Base-by-base conservation (phyloP, 1,140 invertebrate species). In the Pseudomyrmex gracilis region DNA sequence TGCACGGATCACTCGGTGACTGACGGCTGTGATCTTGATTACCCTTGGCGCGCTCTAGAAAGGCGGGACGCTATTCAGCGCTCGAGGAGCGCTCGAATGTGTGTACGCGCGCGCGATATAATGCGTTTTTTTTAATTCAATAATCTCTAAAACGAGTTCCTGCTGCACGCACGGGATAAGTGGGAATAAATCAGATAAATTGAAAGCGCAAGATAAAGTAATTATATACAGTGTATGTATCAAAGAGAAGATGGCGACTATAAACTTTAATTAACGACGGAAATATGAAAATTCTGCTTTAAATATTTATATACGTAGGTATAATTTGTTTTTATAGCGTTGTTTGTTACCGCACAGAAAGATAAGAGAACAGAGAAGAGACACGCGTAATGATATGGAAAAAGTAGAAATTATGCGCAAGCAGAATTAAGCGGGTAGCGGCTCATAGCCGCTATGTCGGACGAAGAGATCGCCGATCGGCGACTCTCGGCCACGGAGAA, bases 21-120 rank as follows among this genome's bases (percentile, higher is more conserved):
- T 58, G 66, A 49, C 66, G 20, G 66, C 12, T 77, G 34, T 34
- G 66, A 80, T 80, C 76, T 80, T 70, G 76, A 78, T 80, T 71
- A 34, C 49, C 22, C 34, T 22, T 13, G 34, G 5, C 34, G 34
- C 34, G 64, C 51, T 45, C 22, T 70, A 70, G 53, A 49, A 71
- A 80, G 51, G 20, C n/a, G 4, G 15, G 34, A 8, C 61, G 15
- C 58, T 9, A 64, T 76, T 64, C 43, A 49, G 53, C 20, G 43
- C 47, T 20, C 34, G 34, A 57, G 12, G 13, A 45, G 15, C 34
- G 15, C 24, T 78, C 12, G 10, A 57, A 68, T 57, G 51, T 22
- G 47, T 17, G 9, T 63, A 10, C n/a, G 17, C 17, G 34, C 17
- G 34, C 20, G 10, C 2, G 45, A 2, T 2, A 64, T 5, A 61